Evolutionary conservation across 2,113 vertebrate genomes (phyloP).

Genomic region (Heliornis fulica): DNA sequence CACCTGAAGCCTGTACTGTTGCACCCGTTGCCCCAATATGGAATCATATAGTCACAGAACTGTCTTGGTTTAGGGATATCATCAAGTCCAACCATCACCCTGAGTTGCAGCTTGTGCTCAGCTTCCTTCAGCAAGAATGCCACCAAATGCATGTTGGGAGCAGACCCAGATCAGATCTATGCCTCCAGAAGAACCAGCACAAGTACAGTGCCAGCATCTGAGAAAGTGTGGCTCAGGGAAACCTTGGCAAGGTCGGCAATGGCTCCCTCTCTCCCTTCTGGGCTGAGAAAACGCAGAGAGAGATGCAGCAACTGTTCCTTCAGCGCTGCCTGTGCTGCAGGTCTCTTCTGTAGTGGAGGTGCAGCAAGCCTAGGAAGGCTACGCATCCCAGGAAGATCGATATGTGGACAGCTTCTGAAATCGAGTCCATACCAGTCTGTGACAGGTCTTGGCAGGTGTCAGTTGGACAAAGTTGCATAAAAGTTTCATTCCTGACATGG

Average conservation of each 20-base stretch:
- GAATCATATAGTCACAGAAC: too few species aligned
- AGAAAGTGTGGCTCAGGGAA: background rate
- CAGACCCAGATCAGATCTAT: background rate
- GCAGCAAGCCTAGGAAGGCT: background rate
- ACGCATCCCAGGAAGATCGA: background rate
- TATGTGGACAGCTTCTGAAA: background rate
- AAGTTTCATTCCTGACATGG: background rate
- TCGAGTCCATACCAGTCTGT: background rate
- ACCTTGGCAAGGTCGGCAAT: background rate
- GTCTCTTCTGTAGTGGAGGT: background rate
- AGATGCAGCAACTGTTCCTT: background rate
- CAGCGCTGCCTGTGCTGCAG: background rate
- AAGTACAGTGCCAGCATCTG: background rate
- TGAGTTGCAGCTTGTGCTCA: accelerated
- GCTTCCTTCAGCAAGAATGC: background rate
- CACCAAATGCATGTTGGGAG: background rate
- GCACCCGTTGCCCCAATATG: background rate
- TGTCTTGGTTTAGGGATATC: too few species aligned
- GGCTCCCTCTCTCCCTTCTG: background rate
- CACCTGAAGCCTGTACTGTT: background rate
- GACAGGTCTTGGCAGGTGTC: background rate
- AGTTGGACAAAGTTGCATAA: background rate
- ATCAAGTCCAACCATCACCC: too few species aligned
- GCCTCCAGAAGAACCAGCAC: background rate
- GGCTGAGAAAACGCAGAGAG: background rate